These are phyloP conservation scores for Lithosia quadra DNA, from an alignment of 2,888 invertebrate genomes.

Conservation along the genomic window DNA sequence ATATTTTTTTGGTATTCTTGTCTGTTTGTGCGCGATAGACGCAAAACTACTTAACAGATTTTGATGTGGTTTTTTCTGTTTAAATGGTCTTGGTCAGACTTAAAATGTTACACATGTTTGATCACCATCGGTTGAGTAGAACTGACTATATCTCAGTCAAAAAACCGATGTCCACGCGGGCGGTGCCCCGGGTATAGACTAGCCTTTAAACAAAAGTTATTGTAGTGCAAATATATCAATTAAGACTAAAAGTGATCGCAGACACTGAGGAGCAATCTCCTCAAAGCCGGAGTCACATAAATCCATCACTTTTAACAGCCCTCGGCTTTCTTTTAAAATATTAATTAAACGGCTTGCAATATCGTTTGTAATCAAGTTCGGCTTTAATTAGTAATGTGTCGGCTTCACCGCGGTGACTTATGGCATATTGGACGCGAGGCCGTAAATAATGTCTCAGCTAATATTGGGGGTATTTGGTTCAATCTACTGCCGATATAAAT, in stretches of 20 bases:
- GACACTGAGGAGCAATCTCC: slow-evolving; percentile 13
- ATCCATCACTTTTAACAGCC: slow-evolving; percentile 61
- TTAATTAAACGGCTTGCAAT: slow-evolving; percentile 67
- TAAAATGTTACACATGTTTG: too few relatives aligned
- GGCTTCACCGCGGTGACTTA: slow-evolving; percentile 70
- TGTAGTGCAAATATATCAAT: slow-evolving; percentile 5
- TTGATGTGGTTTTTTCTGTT: too few relatives aligned
- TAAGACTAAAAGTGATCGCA: slow-evolving; percentile 1
- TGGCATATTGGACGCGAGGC: slow-evolving; percentile 66
- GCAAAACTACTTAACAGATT: too few relatives aligned
- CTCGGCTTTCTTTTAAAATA: slow-evolving; percentile 59
- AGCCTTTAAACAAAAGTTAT: not conserved
- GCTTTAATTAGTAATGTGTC: slow-evolving; percentile 75
- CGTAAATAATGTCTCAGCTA: slow-evolving; percentile 51
- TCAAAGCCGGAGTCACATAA: slow-evolving; percentile 47
- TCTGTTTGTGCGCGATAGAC: too few relatives aligned
- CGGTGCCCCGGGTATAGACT: too few relatives aligned
- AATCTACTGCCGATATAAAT: slow-evolving; percentile 20
- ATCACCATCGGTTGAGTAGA: too few relatives aligned
- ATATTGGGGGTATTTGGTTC: slow-evolving; percentile 49
- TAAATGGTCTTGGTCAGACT: too few relatives aligned
- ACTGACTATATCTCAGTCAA: too few relatives aligned
- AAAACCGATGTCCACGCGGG: too few relatives aligned
- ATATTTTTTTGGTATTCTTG: too few relatives aligned
- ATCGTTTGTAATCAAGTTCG: slow-evolving; percentile 65